Evolutionary conservation across 2,797 vertebrate species (phyloP).

Genomic region (Botia kubotai): DNA sequence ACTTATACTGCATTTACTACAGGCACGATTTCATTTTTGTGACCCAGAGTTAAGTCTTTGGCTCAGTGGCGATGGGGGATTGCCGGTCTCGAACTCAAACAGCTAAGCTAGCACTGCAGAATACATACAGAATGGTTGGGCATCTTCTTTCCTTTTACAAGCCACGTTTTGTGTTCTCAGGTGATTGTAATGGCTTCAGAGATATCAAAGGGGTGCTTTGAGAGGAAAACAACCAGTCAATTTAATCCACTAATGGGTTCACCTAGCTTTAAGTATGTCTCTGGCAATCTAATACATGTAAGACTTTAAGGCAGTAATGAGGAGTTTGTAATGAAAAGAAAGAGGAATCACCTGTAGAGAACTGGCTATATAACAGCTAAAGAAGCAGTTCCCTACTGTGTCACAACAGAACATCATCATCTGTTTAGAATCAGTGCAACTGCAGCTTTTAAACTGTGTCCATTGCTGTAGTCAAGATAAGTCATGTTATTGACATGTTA

Average conservation of each 20-base stretch:
- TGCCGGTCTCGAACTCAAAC: not conserved
- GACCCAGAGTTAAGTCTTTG: constrained; percentile 27
- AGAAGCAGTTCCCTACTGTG: constrained; percentile 31
- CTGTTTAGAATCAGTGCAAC: constrained; percentile 41
- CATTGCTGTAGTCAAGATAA: constrained; percentile 32
- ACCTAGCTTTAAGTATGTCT: constrained; percentile 13
- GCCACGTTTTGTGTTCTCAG: too few species aligned
- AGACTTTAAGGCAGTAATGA: constrained; percentile 29
- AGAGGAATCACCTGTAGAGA: constrained; percentile 29
- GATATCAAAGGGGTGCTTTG: constrained; percentile 37
- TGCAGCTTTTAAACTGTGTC: not conserved
- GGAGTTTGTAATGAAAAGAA: constrained; percentile 26
- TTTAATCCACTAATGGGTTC: constrained; percentile 29
- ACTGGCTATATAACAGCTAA: not conserved
- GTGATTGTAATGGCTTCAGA: constrained; percentile 36
- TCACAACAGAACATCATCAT: constrained; percentile 36
- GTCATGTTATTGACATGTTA: too few species aligned
- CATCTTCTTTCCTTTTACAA: constrained; percentile 30
- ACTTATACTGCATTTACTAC: constrained; percentile 19
- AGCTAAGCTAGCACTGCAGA: not conserved
- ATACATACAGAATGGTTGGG: constrained; percentile 10
- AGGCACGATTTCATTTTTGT: not conserved
- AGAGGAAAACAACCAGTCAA: not conserved
- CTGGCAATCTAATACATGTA: constrained; percentile 30
- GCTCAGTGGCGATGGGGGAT: not conserved